A percentile compares a stretch with the other conserved stretches of the same genome.
phyloP scores from a whole-genome alignment of 2,113 vertebrate species.

The Salvelinus namaycush region DNA sequence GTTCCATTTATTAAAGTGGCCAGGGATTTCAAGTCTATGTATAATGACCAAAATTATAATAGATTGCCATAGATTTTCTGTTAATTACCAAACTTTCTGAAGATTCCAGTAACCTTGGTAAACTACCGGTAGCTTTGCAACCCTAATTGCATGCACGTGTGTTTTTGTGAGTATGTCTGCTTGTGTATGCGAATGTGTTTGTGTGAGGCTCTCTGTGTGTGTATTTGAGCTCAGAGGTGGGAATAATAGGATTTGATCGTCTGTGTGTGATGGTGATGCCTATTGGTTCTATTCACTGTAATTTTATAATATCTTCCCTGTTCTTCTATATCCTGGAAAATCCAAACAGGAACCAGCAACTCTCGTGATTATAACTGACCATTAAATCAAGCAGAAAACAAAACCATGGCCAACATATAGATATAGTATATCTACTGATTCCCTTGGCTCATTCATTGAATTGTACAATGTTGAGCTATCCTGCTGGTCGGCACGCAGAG shows the following conservation, averaged over 20 bases:
- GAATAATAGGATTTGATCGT: constrained; percentile 51
- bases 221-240: constrained; percentile 13
- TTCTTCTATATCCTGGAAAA: background rate
- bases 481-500: background rate
- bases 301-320: constrained; percentile 25
- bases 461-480: background rate
- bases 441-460: background rate
- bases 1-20: too few relatives aligned
- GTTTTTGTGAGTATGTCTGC: background rate
- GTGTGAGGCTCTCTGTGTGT: constrained; percentile 16
- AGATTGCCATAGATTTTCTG: too few relatives aligned
- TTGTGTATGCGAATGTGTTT: constrained; percentile 1
- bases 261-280: constrained; percentile 50
- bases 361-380: constrained; percentile 13
- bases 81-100: too few relatives aligned
- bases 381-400: background rate
- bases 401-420: background rate
- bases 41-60: too few relatives aligned
- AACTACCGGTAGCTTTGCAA: too few relatives aligned
- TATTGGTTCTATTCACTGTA: constrained; percentile 25
- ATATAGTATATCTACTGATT: background rate
- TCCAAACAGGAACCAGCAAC: constrained; percentile 2
- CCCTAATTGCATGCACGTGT: background rate
- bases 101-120: too few relatives aligned
- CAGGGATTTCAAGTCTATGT: too few relatives aligned